Base-by-base conservation (phyloP, 2,888 invertebrate species). In the Ormia ochracea region DNA sequence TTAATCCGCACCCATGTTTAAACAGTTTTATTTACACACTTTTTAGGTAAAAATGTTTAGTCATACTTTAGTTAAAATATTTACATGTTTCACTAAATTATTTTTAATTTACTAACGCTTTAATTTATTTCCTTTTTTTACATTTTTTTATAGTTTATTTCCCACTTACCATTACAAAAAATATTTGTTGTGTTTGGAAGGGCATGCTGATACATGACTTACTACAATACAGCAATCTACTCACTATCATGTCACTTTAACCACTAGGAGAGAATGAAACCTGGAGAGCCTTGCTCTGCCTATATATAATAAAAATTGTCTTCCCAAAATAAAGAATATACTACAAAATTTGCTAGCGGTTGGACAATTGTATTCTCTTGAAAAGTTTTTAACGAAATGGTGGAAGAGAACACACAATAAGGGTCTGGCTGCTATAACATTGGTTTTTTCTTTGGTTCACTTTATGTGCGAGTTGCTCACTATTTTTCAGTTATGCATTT, bases 131-230 rank as follows among this genome's bases (percentile, higher is more conserved):
- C 31, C 28, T 31, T 38, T 78, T 41, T 23, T 38, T 69, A 7
- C 36, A 68, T 50, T 70, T 38, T 65, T 45, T 63, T 54, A 33
- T 63, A 54, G 50, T 21, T 56, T 41, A 66, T 79, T 76, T 78
- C 48, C 56, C 68, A 86, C 89, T 89, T 87, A 90, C 89, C 89
- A 84, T 89, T 88, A 86, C 87, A 86, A 87, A 87, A 84, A 87
- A 89, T 87, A 87, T 88, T 84, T 87, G 87, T 86, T 89, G 89
- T 88, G 89, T 87, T 89, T 87, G 89, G 87, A 88, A 88, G 89
- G 89, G 87, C 89, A 90, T 90, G 89, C 88, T 90, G 89, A 90
- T 89, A 90, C 89, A 90, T 90, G 89, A 89, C 89, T 89, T 88
- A 87, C 84, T 86, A 88, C 87, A 87, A 85, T 88, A 86, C 86